A percentile compares a stretch with the other conserved stretches of the same genome.
Evolutionary conservation across 2,797 vertebrate species (phyloP).

Genomic region (Eulemur coronatus): DNA sequence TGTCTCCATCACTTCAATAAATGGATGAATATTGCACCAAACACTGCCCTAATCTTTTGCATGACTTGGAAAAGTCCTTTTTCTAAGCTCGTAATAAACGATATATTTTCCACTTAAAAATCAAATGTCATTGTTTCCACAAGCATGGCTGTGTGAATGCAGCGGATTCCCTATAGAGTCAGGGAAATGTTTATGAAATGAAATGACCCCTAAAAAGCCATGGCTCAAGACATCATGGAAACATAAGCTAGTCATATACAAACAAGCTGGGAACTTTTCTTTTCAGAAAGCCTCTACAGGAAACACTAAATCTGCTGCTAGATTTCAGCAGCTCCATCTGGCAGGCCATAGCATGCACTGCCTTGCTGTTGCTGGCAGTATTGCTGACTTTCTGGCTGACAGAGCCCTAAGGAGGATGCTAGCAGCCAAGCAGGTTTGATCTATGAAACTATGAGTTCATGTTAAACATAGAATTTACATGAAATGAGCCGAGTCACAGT

Average conservation of each 20-base stretch:
- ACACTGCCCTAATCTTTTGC: not conserved
- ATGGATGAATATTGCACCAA: not conserved
- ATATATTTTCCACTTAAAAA: conserved; percentile 57
- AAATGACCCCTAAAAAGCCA: conserved; percentile 44
- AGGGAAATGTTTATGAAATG: conserved; percentile 49
- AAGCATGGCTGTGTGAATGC: conserved; percentile 17
- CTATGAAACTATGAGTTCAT: conserved; percentile 50
- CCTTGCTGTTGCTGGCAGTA: not conserved
- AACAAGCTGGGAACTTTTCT: conserved; percentile 58
- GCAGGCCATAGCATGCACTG: not conserved
- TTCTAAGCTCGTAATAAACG: conserved; percentile 1
- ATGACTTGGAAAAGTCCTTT: conserved; percentile 18
- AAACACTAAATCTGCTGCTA: conserved; percentile 51
- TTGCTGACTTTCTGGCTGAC: not conserved
- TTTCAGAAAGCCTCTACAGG: conserved; percentile 46
- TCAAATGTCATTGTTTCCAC: conserved; percentile 57
- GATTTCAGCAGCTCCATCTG: conserved; percentile 38
- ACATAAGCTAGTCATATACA: conserved; percentile 50
- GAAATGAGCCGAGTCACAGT: conserved; percentile 20
- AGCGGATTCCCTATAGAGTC: conserved; percentile 25
- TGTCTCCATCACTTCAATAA: conserved; percentile 19
- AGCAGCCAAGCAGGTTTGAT: conserved; percentile 61
- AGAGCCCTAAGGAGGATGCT: not conserved
- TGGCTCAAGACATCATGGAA: conserved; percentile 62
- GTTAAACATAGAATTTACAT: conserved; percentile 46